Evolutionary conservation across 2,888 invertebrate species (phyloP).

Genomic region (Palloptera scutellata): DNA sequence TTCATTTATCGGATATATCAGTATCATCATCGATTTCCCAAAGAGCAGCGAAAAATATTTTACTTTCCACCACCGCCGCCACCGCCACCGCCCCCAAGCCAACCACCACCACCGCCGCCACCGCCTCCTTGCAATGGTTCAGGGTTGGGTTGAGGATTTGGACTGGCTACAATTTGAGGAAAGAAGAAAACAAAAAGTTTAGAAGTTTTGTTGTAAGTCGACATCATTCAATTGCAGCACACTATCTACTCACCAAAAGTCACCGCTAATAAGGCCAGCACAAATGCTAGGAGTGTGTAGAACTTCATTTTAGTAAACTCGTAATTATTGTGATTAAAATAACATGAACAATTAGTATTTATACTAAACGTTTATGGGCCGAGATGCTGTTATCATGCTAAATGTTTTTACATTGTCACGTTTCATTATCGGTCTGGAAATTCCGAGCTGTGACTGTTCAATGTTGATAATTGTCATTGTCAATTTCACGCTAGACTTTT

Average conservation of each 20-base stretch:
- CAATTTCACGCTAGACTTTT: no score
- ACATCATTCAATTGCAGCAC: background rate
- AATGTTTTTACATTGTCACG: no score
- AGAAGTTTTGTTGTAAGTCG: background rate
- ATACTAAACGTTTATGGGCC: background rate
- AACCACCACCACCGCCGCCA: constrained; percentile 23
- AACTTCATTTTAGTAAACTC: constrained; percentile 34
- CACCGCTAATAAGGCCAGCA: constrained; percentile 33
- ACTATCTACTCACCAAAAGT: constrained; percentile 29
- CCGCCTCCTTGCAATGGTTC: constrained; percentile 24
- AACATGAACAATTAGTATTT: constrained; percentile 9
- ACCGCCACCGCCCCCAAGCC: constrained; percentile 24
- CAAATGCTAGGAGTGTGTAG: constrained; percentile 33
- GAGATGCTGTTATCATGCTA: background rate
- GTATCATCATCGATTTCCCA: no score
- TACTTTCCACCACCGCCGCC: constrained; percentile 28
- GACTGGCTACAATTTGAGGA: constrained; percentile 16
- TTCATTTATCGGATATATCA: no score
- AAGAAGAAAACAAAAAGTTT: background rate
- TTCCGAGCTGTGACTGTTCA: no score
- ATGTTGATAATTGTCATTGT: no score
- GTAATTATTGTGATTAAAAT: constrained; percentile 12
- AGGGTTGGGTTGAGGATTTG: constrained; percentile 13
- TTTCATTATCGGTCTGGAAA: no score
- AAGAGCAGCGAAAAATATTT: background rate